Evolutionary conservation across 2,888 invertebrate species (phyloP).

Genomic region (Oithona nana): DNA sequence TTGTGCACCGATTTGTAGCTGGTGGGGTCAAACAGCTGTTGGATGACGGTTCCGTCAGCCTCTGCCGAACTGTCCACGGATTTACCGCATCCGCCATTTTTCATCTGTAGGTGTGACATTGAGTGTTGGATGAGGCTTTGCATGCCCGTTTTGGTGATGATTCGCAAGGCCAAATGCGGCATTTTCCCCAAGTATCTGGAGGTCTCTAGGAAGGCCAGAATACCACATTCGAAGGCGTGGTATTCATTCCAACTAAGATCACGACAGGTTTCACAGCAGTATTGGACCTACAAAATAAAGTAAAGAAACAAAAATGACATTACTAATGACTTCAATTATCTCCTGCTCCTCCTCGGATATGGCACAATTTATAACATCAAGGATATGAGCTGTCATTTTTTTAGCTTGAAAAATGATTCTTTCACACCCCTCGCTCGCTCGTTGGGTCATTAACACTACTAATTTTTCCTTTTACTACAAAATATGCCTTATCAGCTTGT

Average conservation of each 20-base stretch:
- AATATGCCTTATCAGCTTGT: background rate
- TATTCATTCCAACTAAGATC: constrained; percentile 14
- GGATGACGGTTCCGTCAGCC: background rate
- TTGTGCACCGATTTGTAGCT: constrained; percentile 10
- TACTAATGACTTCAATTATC: too few species aligned
- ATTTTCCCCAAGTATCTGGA: constrained; percentile 4
- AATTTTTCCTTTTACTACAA: too few species aligned
- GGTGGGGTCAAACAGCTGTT: constrained; percentile 13
- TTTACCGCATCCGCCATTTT: background rate
- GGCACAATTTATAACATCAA: too few species aligned
- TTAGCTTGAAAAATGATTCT: too few species aligned
- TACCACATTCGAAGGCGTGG: constrained; percentile 12
- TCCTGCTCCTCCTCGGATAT: too few species aligned
- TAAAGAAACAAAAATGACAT: too few species aligned
- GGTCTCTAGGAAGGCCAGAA: constrained; percentile 8
- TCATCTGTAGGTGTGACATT: background rate
- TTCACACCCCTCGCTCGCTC: too few species aligned
- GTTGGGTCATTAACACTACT: too few species aligned
- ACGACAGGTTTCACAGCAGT: constrained; percentile 12
- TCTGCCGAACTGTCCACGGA: background rate
- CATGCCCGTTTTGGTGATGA: constrained; percentile 15
- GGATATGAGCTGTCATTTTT: too few species aligned
- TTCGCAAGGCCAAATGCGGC: constrained; percentile 12
- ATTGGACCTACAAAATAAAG: constrained; percentile 7
- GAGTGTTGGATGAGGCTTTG: constrained; percentile 14